Evolutionary conservation across 2,797 vertebrate species (phyloP), one percentile per base, ranked within the genome.

Genomic region (Cercopithecus diana): DNA sequence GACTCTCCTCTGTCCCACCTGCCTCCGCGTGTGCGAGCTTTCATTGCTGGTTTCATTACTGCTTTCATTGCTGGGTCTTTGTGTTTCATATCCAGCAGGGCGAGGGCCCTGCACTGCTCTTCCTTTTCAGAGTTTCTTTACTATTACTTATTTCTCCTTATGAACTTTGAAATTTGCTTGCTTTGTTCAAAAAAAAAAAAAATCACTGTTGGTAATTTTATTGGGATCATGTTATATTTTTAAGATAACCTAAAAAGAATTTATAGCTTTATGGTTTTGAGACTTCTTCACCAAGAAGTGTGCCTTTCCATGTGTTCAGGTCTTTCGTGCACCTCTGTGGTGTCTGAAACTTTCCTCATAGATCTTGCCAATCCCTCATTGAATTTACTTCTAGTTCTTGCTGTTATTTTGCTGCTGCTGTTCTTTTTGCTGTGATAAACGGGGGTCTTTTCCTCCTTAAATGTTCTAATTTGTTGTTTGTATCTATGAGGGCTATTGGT

Each of bases 281-380:
- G 43, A 28, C 13, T 41, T n/a, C n/a, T 52, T 61, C 3, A 1
- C 73, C 30, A 48, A 14, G 45, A 77, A 33, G 24, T 6, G 9
- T 28, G 39, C 8, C 33, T 48, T 9, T 41, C 14, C 12, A 2
- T 43, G 39, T 55, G 72, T 24, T 7, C 1, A 11, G 5, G 28
- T 15, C 22, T 58, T 39, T 58, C 26, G 22, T 33, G 15, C 2
- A 43, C 28, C 39, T 76, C 70, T 4, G 0, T 33, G 50, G 5
- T 17, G 1, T 45, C 41, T 15, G 1, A 7, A 55, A 33, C 48
- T 82, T 22, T 52, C 39, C 30, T 24, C 8, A 4, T 0, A 0
- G 33, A 19, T 19, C 64, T 67, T 19, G 15, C 15, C 64, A 67
- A 2, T 20, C 64, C 57, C 70, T 57, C 36, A 36, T 48, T 84